Evolutionary conservation across 2,113 vertebrate genomes (phyloP), one percentile per base, ranked within the genome.

Genomic region (Lepidothrix coronata): DNA sequence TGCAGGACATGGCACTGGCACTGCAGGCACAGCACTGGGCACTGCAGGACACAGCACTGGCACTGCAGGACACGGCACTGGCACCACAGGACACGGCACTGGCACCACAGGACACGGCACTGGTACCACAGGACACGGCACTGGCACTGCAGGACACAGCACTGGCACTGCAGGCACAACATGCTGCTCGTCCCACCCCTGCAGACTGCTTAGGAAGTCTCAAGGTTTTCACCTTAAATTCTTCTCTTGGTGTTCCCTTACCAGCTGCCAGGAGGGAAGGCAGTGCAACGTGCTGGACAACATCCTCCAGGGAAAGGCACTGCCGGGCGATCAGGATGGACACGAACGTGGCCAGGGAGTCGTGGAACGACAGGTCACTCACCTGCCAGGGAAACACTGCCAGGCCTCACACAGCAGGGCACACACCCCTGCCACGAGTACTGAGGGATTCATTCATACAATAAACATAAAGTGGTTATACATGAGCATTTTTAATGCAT

Each of bases 191-290:
- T 16, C 49, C 14, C 14, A 5, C 8, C 37, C 18, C 7, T 4
- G 18, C 9, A 31, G 8, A 7, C n/a, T 23, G 48, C 57, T n/a
- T 16, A 23, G 41, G 18, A 52, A 80, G 21, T 1, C 35, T 24
- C 5, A 28, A 30, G 22, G 12, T 49, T 31, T 57, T 7, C 3
- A 22, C 24, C 73, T 37, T 7, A 41, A 31, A 27, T 16, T 41
- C 41, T 46, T 35, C 31, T 70, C 23, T 25, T 1, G 14, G 18
- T 8, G 15, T 48, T 33, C 33, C 19, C 97, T 77, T 91, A 98
- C 98, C 98, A 89, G 98, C 98, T 10, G 98, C 98, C 8, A 98
- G 97, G n/a, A 98, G 98, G 39, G 98, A 98, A 78, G 98, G 98
- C 27, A 98, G 97, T 0, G 98, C 98, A 0, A 98, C 97, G 2